These are phyloP conservation scores for Neotragus pygmaeus DNA, from an alignment of 2,113 vertebrate species.

Conservation along the genomic window DNA sequence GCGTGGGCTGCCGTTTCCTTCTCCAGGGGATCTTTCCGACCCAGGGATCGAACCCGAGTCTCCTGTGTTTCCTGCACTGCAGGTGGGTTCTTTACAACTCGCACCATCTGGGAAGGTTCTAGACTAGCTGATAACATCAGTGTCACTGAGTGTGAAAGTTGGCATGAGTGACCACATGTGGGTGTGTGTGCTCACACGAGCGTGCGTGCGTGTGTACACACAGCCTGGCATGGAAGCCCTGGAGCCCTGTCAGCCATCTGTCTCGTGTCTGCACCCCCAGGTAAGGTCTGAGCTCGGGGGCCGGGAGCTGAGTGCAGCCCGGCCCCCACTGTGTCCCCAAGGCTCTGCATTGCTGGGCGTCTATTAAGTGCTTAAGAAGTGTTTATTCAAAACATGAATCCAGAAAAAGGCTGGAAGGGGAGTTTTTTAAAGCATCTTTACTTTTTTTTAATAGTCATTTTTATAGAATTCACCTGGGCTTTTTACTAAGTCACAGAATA, in stretches of 20 bases:
- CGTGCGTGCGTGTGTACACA: rapidly evolving
- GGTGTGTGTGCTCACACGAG: rapidly evolving
- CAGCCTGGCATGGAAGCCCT: not conserved
- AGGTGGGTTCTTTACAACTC: not conserved
- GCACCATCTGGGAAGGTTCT: not conserved
- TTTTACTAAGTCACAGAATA: conserved; percentile 30
- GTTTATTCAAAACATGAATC: not conserved
- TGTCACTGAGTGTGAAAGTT: not conserved
- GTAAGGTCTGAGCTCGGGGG: not conserved
- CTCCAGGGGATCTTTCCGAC: not conserved
- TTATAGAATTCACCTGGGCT: conserved; percentile 13
- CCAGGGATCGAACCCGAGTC: not conserved
- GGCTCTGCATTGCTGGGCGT: not conserved
- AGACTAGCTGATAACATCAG: not conserved
- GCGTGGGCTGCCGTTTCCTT: not conserved
- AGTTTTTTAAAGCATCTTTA: not conserved
- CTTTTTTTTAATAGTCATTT: not conserved
- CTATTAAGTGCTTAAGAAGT: not conserved
- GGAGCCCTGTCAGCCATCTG: rapidly evolving
- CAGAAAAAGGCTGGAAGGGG: not conserved
- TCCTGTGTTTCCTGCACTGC: not conserved
- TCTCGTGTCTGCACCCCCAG: not conserved
- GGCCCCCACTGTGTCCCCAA: not conserved
- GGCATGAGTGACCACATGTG: rapidly evolving
- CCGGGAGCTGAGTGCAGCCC: not conserved